phyloP scores from a whole-genome alignment of 2,797 vertebrate species.

The Morus bassanus region DNA sequence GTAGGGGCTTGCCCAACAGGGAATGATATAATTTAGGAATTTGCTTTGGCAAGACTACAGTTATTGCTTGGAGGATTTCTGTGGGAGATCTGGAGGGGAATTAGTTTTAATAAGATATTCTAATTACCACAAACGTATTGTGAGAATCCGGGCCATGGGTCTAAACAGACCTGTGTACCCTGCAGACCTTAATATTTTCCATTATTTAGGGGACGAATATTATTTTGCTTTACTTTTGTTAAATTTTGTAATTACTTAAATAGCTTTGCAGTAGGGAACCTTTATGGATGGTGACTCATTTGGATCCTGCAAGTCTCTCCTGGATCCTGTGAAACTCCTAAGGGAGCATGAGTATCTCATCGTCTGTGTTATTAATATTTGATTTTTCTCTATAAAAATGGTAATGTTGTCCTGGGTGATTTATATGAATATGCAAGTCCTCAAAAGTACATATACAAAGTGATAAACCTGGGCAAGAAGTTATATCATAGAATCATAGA shows the following conservation, averaged over 20 bases:
- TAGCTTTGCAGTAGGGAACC: neutral
- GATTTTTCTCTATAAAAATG: slow-evolving; percentile 7
- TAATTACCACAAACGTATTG: neutral
- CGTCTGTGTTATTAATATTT: neutral
- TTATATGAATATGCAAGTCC: neutral
- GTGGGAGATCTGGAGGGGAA: neutral
- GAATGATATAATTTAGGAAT: neutral
- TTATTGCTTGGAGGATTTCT: slow-evolving; percentile 5
- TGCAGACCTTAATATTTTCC: neutral
- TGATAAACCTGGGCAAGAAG: neutral
- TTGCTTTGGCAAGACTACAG: neutral
- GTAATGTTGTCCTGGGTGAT: neutral
- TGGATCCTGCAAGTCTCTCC: neutral
- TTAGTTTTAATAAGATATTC: slow-evolving; percentile 4
- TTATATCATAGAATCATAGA: neutral
- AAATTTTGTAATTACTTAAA: neutral
- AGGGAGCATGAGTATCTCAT: neutral
- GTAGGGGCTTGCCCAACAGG: neutral
- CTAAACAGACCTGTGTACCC: neutral
- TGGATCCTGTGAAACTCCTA: neutral
- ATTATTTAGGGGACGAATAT: neutral
- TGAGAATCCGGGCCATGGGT: neutral
- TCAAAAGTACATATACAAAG: neutral
- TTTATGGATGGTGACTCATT: neutral
- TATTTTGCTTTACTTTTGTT: neutral